A percentile compares a stretch with the other conserved stretches of the same genome.
phyloP scores from a whole-genome alignment of 2,113 vertebrate genomes.

The Sylvilagus bachmani region DNA sequence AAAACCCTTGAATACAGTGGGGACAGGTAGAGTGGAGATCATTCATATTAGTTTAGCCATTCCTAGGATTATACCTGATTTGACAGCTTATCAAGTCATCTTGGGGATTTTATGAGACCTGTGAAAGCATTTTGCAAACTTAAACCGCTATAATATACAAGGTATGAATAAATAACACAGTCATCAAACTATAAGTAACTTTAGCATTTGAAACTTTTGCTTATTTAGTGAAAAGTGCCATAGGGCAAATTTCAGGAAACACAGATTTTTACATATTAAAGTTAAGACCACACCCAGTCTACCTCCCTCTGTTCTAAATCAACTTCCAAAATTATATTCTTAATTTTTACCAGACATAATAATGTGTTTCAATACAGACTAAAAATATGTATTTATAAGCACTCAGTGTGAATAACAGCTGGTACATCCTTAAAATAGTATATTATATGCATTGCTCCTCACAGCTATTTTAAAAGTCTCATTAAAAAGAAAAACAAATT shows the following conservation, averaged over 20 bases:
- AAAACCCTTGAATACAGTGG: background rate
- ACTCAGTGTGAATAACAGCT: conserved; percentile 54
- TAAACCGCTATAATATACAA: background rate
- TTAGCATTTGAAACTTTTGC: background rate
- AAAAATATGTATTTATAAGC: conserved; percentile 57
- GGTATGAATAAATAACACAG: background rate
- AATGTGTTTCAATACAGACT: conserved; percentile 36
- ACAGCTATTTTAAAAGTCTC: conserved; percentile 54
- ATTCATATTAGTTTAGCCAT: accelerated
- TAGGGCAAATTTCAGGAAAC: background rate
- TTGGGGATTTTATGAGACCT: background rate
- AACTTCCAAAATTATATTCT: conserved; percentile 56
- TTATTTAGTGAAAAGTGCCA: background rate
- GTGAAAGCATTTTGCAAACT: background rate
- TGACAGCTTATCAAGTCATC: background rate
- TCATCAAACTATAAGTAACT: background rate
- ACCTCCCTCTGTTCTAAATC: background rate
- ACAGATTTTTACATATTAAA: background rate
- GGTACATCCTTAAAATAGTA: conserved; percentile 3
- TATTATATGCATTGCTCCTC: conserved; percentile 40
- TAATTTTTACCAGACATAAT: conserved; percentile 68
- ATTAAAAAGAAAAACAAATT: conserved; percentile 67
- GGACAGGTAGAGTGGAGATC: accelerated
- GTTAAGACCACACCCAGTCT: background rate
- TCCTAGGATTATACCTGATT: background rate